Evolutionary conservation across 2,797 vertebrate genomes (phyloP).

Genomic region (Mormyrops attenuatus): DNA sequence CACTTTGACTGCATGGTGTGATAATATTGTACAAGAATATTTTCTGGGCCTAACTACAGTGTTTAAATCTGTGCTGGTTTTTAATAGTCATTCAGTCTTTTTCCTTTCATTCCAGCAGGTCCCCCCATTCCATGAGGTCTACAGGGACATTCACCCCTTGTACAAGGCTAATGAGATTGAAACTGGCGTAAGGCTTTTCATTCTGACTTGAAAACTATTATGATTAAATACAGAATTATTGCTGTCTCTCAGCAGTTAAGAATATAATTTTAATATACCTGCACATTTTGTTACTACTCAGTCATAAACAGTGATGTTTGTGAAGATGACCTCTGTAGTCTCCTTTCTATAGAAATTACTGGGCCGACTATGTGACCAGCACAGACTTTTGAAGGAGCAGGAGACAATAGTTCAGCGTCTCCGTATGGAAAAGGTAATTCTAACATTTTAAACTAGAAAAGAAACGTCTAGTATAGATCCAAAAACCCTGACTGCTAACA

Average conservation of each 20-base stretch:
- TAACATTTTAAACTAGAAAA: background rate
- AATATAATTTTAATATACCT: background rate
- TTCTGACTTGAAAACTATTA: no score
- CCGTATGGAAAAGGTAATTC: constrained; percentile 81
- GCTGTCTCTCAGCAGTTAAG: background rate
- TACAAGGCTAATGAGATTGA: constrained; percentile 91
- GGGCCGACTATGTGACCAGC: constrained; percentile 87
- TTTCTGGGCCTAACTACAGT: background rate
- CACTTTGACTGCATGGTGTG: background rate
- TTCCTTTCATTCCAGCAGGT: constrained; percentile 61
- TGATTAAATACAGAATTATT: no score
- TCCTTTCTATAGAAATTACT: constrained; percentile 76
- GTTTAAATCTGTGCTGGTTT: background rate
- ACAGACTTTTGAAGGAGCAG: constrained; percentile 81
- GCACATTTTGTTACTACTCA: background rate
- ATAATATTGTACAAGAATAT: background rate
- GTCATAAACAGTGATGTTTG: background rate
- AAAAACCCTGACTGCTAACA: background rate
- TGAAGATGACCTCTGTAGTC: background rate
- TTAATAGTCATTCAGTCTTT: background rate
- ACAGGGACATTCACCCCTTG: constrained; percentile 76
- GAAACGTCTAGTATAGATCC: background rate
- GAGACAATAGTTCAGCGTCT: constrained; percentile 83
- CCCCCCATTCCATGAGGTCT: constrained; percentile 79
- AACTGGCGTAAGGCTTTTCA: constrained; percentile 77